Percentiles rank a stretch among this genome's conserved stretches.
These are phyloP conservation scores for Lacerta agilis DNA, from an alignment of 2,797 vertebrate genomes.

Conservation along the genomic window DNA sequence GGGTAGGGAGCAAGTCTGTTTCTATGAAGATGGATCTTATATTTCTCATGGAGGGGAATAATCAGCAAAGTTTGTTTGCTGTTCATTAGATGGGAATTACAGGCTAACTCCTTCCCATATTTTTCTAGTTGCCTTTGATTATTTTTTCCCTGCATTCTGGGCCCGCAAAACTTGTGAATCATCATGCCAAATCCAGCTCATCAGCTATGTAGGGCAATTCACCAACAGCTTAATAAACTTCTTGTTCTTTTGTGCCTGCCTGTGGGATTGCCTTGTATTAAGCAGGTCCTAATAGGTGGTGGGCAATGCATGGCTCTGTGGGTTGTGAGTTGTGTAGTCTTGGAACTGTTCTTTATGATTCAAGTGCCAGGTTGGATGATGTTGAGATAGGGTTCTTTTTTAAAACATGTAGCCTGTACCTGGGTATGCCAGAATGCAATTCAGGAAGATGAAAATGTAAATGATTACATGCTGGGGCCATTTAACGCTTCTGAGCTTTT, in stretches of 20 bases:
- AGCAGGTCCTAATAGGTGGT: background rate
- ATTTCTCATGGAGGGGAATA: background rate
- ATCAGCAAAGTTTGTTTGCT: background rate
- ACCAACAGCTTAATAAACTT: background rate
- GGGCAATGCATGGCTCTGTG: background rate
- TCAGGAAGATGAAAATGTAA: background rate
- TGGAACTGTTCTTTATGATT: background rate
- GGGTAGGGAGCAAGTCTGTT: too few relatives aligned
- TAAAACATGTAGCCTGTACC: background rate
- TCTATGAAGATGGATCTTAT: background rate
- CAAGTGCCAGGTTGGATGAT: background rate
- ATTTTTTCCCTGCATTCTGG: background rate
- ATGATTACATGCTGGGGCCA: background rate
- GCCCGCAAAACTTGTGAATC: background rate
- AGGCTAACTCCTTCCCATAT: too few relatives aligned
- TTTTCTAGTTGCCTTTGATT: background rate
- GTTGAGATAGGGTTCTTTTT: background rate
- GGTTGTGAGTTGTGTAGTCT: background rate
- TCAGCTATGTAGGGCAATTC: background rate
- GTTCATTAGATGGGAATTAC: background rate
- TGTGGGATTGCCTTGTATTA: background rate
- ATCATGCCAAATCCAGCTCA: too few relatives aligned
- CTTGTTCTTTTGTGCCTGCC: background rate
- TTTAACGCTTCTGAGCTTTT: background rate
- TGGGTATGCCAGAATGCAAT: background rate